Evolutionary conservation across 2,113 vertebrate genomes (phyloP).

Genomic region (Antechinus flavipes): DNA sequence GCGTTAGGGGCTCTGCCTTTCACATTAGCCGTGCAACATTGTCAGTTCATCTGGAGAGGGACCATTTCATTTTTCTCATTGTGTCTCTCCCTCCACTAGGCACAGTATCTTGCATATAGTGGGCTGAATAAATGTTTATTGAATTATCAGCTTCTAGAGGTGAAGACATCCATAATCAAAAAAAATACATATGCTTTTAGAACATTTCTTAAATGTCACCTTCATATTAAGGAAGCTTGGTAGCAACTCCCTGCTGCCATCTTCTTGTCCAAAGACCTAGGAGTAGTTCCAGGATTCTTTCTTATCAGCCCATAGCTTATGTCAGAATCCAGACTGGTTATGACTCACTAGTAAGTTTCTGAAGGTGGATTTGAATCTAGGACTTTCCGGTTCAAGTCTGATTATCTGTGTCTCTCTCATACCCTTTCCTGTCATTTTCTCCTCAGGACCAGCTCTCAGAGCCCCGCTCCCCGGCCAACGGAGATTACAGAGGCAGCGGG

Average conservation of each 20-base stretch:
- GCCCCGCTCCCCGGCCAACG: slow-evolving; percentile 94
- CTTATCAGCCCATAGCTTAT: not conserved
- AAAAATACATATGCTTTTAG: not conserved
- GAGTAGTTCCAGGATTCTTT: not conserved
- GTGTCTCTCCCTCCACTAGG: not conserved
- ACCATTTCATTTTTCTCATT: not conserved
- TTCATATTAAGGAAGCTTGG: not conserved
- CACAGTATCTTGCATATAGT: not conserved
- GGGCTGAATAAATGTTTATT: not conserved
- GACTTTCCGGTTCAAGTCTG: not conserved
- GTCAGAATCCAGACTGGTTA: not conserved
- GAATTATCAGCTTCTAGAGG: not conserved
- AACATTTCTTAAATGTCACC: not conserved
- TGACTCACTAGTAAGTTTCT: not conserved
- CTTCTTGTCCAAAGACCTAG: not conserved
- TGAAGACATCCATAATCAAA: not conserved
- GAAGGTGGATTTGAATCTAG: not conserved
- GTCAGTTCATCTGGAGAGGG: not conserved
- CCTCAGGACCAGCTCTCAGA: slow-evolving; percentile 92
- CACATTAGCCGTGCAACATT: not conserved
- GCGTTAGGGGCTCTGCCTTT: not conserved
- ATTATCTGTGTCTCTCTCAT: slow-evolving; percentile 43
- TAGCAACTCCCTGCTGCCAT: not conserved
- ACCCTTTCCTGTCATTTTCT: slow-evolving; percentile 56
- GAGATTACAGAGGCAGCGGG: slow-evolving; percentile 94